Evolutionary conservation across 2,888 invertebrate species (phyloP).

Genomic region (Aphidoletes aphidimyza): DNA sequence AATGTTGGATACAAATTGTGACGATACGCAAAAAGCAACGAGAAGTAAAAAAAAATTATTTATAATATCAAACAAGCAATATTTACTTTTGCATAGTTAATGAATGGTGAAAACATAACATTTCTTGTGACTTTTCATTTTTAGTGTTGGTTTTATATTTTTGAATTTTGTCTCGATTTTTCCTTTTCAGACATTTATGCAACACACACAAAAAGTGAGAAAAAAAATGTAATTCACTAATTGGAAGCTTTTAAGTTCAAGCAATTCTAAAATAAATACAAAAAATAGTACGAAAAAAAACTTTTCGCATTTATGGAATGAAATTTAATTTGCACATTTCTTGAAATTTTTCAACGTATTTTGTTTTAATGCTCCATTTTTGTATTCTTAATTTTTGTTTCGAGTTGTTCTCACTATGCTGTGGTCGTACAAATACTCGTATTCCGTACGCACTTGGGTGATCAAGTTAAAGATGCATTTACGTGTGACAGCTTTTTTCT

Average conservation of each 20-base stretch:
- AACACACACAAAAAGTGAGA: neutral
- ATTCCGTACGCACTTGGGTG: too few relatives aligned
- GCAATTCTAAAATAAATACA: constrained; percentile 10
- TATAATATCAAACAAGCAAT: constrained; percentile 12
- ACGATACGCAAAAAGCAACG: neutral
- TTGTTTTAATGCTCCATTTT: neutral
- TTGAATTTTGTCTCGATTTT: neutral
- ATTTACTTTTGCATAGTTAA: constrained; percentile 22
- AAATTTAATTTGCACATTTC: constrained; percentile 4
- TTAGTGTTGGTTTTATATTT: neutral
- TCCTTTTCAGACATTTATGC: neutral
- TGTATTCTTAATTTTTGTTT: neutral
- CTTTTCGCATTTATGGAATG: constrained; percentile 15
- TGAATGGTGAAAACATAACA: constrained; percentile 17
- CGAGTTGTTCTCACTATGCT: too few relatives aligned
- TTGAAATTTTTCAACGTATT: neutral
- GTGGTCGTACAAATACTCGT: too few relatives aligned
- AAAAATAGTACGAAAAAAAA: too few relatives aligned
- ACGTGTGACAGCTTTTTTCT: neutral
- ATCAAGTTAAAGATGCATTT: neutral
- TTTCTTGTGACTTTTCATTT: neutral
- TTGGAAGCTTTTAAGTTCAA: constrained; percentile 33
- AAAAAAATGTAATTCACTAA: neutral
- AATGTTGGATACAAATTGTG: too few relatives aligned
- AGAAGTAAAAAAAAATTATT: neutral